Evolutionary conservation across 2,888 invertebrate genomes (phyloP), one percentile per base, ranked within the genome.

Genomic region (Lasioglossum malachurum): DNA sequence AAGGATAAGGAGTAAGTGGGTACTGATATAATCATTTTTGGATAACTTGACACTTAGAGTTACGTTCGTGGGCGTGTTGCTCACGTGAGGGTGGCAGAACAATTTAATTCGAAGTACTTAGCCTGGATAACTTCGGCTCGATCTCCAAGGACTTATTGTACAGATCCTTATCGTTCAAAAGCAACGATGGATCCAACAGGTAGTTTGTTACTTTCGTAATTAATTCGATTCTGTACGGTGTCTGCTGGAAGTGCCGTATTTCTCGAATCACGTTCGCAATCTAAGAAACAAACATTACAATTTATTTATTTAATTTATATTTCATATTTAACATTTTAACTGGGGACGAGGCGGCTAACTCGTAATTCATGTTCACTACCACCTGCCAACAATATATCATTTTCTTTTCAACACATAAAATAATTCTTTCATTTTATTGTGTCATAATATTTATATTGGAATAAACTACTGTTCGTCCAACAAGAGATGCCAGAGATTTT

Each of bases 231-330:
- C 98, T 98, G 95, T 99, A 99, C 0, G 98, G 97, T 2, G 98
- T 98, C 95, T 98, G 98, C 94, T 99, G 99, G 94, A 98, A 98
- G 93, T 98, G 98, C 27, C 98, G 96, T 89, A 99, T 98, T 96
- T 99, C 98, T 78, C 98, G 96, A 90, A 99, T 98, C 10, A 98
- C 98, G 94, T 99, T 98, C 8, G 98, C 98, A 93, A 98, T 98
- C 98, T 98, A 96, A n/a, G 80, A 87, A 27, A 57, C 16, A 16
- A 19, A 44, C 38, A 14, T 64, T 46, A 7, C 23, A 49, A 53
- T 49, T 4, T n/a, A 14, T 41, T 41, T 1, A 35, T 31, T 31
- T 60, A 12, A 57, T 27, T 23, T 19, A 49, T 23, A 49, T 49
- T 49, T 49, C 7, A 49, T 49, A 46, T 16, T 12, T 16, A 46